These are phyloP conservation scores for Epistrophe grossulariae DNA, from an alignment of 2,888 invertebrate species.

Conservation along the genomic window DNA sequence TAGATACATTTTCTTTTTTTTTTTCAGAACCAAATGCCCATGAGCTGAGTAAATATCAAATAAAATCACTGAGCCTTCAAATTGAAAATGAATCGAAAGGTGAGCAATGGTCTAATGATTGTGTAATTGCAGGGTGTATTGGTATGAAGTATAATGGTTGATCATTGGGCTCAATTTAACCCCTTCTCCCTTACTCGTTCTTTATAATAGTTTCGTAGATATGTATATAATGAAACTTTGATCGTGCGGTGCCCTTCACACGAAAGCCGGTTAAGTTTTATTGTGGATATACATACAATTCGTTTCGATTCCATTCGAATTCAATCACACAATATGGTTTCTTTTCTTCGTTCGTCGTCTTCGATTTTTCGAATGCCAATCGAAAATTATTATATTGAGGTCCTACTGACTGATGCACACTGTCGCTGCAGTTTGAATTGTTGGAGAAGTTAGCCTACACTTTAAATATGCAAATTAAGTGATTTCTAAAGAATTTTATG, in stretches of 20 bases:
- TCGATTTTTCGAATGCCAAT: conserved; percentile 48
- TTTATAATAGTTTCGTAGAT: not conserved
- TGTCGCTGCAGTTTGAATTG: not conserved
- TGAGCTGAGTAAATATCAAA: conserved; percentile 40
- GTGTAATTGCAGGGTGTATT: conserved; percentile 47
- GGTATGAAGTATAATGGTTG: conserved; percentile 14
- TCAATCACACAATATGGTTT: conserved; percentile 28
- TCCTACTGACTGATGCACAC: conserved; percentile 62
- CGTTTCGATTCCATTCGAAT: conserved; percentile 38
- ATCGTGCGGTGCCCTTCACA: conserved; percentile 2
- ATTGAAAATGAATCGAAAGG: conserved; percentile 45
- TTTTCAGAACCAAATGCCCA: conserved; percentile 36
- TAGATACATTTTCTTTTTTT: conserved; percentile 9
- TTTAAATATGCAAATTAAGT: conserved; percentile 75
- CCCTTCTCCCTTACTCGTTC: not conserved
- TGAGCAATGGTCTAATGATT: conserved; percentile 62
- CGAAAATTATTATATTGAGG: conserved; percentile 58
- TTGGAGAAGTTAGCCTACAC: conserved; percentile 70
- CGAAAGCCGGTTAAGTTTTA: conserved; percentile 36
- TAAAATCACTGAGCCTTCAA: conserved; percentile 34
- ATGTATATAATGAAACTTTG: not conserved
- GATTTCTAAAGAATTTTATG: conserved; percentile 70
- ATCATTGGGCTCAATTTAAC: not conserved
- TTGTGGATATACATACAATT: conserved; percentile 7
- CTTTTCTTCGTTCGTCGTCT: conserved; percentile 25